Conservation (phyloP, 2,888 invertebrate species). For the Hypomecis punctinalis region DNA sequence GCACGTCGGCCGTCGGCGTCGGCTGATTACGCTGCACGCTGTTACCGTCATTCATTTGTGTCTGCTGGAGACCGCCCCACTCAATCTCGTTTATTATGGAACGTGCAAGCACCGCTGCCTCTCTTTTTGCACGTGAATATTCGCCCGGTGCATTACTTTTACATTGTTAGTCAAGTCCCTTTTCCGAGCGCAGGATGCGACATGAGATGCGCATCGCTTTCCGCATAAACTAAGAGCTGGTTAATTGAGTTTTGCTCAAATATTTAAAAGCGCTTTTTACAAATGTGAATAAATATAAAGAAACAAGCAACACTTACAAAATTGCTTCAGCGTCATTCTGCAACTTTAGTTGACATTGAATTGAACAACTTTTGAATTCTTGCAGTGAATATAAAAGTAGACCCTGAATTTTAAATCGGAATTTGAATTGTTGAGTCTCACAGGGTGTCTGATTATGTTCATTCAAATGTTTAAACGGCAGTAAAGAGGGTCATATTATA, state of each 20-base stretch:
- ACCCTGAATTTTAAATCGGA: neutral
- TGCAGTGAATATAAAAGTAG: neutral
- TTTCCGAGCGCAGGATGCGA: conserved; percentile 52
- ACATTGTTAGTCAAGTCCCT: conserved; percentile 62
- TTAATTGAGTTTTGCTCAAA: conserved; percentile 46
- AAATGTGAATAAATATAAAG: too few species aligned
- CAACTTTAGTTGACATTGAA: neutral
- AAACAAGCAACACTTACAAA: too few species aligned
- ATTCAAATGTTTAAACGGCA: conserved; percentile 15
- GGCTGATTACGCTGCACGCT: conserved; percentile 76
- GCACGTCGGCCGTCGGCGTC: conserved; percentile 71
- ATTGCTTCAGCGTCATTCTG: too few species aligned
- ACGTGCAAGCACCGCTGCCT: conserved; percentile 68
- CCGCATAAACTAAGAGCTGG: conserved; percentile 42
- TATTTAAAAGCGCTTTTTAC: conserved; percentile 15
- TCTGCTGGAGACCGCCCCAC: conserved; percentile 72
- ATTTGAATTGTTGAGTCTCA: neutral
- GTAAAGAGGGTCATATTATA: conserved; percentile 13
- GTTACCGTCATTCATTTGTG: conserved; percentile 80
- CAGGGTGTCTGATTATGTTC: conserved; percentile 14
- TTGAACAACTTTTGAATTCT: neutral
- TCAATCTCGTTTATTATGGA: conserved; percentile 82
- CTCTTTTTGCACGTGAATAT: conserved; percentile 76
- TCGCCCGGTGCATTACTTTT: conserved; percentile 67
- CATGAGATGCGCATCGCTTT: conserved; percentile 45